phyloP scores from a whole-genome alignment of 2,113 vertebrate genomes.

The Cepphus grylle region DNA sequence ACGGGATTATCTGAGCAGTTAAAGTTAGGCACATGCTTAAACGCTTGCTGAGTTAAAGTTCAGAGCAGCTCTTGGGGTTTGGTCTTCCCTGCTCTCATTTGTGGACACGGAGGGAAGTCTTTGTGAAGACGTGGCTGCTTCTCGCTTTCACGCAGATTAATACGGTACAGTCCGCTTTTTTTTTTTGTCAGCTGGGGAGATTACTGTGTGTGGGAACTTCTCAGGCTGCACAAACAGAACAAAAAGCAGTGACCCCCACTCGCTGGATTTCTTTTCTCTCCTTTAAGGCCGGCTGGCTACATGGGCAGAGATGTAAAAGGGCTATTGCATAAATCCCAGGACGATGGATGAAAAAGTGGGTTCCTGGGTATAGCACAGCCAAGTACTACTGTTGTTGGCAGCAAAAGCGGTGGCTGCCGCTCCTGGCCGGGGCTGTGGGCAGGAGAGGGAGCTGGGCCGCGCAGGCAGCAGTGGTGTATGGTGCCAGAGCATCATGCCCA shows the following conservation, averaged over 20 bases:
- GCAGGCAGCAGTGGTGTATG: fast-evolving
- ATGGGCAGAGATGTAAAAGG: neutral
- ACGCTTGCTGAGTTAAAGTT: neutral
- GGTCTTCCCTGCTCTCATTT: neutral
- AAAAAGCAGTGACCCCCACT: neutral
- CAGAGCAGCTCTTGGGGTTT: neutral
- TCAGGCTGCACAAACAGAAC: neutral
- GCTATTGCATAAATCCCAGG: neutral
- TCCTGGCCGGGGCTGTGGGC: neutral
- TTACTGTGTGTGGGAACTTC: neutral
- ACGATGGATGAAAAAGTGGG: neutral
- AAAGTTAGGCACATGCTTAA: neutral
- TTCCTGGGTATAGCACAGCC: neutral
- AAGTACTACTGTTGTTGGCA: neutral
- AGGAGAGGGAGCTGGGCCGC: neutral
- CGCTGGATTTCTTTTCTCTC: neutral
- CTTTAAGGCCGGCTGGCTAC: neutral
- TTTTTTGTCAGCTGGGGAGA: neutral
- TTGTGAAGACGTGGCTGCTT: neutral
- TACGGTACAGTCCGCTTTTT: neutral
- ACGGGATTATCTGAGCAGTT: neutral
- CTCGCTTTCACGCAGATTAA: neutral
- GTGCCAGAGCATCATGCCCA: neutral
- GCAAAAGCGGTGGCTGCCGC: neutral
- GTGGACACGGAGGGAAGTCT: neutral